Percentiles rank a stretch among this genome's conserved stretches.
Conservation (phyloP, 2,797 vertebrate species). For the Spheniscus humboldti region DNA sequence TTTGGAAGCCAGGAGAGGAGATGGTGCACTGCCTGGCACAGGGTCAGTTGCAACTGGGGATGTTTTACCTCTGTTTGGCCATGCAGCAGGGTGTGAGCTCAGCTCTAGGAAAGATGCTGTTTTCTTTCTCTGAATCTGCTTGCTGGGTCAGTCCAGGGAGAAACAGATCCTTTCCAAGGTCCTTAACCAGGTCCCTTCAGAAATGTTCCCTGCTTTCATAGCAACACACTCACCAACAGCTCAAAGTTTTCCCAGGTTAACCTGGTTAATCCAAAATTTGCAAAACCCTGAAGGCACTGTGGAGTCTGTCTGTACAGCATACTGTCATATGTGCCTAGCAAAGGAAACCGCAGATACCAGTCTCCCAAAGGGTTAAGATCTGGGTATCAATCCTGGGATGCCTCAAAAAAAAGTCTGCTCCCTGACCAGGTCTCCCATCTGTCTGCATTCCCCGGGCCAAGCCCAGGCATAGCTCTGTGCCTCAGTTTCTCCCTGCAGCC, state of each 20-base stretch:
- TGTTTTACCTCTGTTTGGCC: background rate
- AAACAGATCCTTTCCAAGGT: background rate
- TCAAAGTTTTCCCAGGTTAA: background rate
- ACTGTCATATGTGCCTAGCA: background rate
- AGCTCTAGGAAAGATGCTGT: background rate
- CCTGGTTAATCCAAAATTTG: background rate
- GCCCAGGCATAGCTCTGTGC: fast-evolving
- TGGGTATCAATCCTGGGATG: background rate
- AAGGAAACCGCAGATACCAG: background rate
- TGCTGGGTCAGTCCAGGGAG: background rate
- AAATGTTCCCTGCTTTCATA: background rate
- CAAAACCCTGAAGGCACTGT: background rate
- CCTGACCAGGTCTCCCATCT: background rate
- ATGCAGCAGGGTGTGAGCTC: background rate
- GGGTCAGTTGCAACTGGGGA: background rate
- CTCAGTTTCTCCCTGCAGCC: background rate
- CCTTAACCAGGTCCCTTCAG: background rate
- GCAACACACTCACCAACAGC: background rate
- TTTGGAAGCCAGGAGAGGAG: background rate
- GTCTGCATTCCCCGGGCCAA: background rate
- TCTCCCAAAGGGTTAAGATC: background rate
- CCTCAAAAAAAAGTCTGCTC: background rate
- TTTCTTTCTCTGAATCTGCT: background rate
- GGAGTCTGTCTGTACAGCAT: background rate
- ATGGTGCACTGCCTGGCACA: background rate